Conservation (phyloP, 1,140 invertebrate species). For the Sycophaga agraensis region DNA sequence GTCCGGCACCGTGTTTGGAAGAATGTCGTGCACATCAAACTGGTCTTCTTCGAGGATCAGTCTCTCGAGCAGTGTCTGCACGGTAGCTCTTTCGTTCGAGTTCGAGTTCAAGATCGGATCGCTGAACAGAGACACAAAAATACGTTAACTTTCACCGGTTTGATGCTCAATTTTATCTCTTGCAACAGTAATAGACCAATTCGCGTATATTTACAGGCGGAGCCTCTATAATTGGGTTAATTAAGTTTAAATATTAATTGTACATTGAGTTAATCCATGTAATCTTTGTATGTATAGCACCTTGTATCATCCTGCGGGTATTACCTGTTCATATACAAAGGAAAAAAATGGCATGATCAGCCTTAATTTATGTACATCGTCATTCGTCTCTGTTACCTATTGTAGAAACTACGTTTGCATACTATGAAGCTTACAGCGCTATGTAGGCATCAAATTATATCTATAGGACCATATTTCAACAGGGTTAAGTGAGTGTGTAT, state of each 20-base stretch:
- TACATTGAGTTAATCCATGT: conserved; percentile 13
- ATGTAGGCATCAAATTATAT: conserved; percentile 7
- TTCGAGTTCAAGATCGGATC: conserved; percentile 87
- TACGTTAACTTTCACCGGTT: not conserved
- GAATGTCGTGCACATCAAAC: conserved; percentile 87
- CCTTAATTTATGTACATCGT: conserved; percentile 2
- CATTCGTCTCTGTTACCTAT: conserved; percentile 4
- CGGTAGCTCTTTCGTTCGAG: conserved; percentile 81
- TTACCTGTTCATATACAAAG: conserved; percentile 3
- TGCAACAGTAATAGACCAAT: not conserved
- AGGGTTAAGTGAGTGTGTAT: conserved; percentile 12
- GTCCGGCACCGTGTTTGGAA: conserved; percentile 92
- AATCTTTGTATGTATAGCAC: conserved; percentile 12
- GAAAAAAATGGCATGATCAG: not conserved
- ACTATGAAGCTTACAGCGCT: conserved; percentile 14
- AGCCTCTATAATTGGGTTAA: not conserved
- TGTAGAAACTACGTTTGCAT: conserved; percentile 9
- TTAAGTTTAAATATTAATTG: conserved; percentile 11
- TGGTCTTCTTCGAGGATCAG: conserved; percentile 89
- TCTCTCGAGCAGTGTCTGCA: conserved; percentile 80
- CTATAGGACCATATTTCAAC: conserved; percentile 6
- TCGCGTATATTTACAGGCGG: not conserved
- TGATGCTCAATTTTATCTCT: not conserved
- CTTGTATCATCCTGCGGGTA: conserved; percentile 12
- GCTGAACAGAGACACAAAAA: conserved; percentile 58